Evolutionary conservation across 2,797 vertebrate genomes (phyloP).

Genomic region (Chlorospingus flavigularis): DNA sequence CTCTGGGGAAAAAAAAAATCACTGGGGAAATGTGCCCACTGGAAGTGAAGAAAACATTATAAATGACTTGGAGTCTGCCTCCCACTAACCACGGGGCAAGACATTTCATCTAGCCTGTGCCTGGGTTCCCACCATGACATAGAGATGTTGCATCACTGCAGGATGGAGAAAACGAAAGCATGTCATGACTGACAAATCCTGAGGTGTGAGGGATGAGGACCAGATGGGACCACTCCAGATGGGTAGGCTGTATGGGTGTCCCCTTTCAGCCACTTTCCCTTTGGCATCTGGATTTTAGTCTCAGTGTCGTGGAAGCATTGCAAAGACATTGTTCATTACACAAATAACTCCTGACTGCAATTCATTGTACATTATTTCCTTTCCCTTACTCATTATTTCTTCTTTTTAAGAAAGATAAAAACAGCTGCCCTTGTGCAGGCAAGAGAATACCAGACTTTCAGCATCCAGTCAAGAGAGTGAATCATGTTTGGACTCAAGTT

Average conservation of each 20-base stretch:
- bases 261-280: constrained; percentile 29
- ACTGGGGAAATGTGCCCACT: not conserved
- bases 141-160: not conserved
- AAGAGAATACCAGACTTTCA: not conserved
- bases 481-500: not conserved
- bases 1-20: not conserved
- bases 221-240: not conserved
- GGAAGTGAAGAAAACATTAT: not conserved
- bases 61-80: not conserved
- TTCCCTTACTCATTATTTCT: not conserved
- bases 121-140: not conserved
- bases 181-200: not conserved
- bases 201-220: constrained; percentile 19
- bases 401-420: constrained; percentile 27
- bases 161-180: not conserved
- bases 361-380: not conserved
- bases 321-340: not conserved
- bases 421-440: not conserved
- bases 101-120: not conserved
- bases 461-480: not conserved
- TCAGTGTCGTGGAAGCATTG: not conserved
- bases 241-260: not conserved
- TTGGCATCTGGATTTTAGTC: not conserved
- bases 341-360: not conserved
- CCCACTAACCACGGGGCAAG: not conserved